These are phyloP conservation scores for Lithophane ornitopus DNA, from an alignment of 2,888 invertebrate genomes.

Conservation along the genomic window DNA sequence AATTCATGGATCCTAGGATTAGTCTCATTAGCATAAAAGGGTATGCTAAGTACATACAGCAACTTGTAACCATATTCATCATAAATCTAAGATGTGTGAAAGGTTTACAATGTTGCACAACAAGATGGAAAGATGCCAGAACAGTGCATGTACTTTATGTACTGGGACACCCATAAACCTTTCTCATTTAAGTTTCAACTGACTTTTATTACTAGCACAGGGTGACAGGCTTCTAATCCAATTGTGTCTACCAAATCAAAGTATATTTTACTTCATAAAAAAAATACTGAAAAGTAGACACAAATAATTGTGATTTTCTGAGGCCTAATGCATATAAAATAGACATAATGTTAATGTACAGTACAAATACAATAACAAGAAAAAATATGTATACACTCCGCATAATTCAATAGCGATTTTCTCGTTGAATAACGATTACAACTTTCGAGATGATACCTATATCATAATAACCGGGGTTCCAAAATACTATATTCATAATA, in stretches of 20 bases:
- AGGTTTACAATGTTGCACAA: constrained; percentile 40
- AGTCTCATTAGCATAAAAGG: neutral
- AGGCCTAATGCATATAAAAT: neutral
- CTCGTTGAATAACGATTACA: no score
- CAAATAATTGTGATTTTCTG: neutral
- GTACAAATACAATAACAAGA: no score
- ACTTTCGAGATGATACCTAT: no score
- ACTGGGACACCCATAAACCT: constrained; percentile 7
- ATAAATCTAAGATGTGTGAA: constrained; percentile 25
- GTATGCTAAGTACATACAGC: neutral
- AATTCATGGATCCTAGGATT: neutral
- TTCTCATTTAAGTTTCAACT: constrained; percentile 12
- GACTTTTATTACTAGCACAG: neutral
- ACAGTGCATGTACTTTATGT: neutral
- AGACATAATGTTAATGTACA: no score
- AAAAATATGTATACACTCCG: no score
- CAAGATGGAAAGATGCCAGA: constrained; percentile 46
- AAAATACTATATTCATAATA: no score
- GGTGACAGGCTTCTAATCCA: neutral
- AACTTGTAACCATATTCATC: constrained; percentile 20
- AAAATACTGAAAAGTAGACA: neutral
- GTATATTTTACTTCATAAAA: neutral
- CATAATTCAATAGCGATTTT: no score
- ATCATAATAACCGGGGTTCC: no score
- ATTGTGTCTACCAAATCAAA: neutral